These are phyloP conservation scores for Mya arenaria DNA, from an alignment of 1,140 invertebrate species.

Conservation along the genomic window DNA sequence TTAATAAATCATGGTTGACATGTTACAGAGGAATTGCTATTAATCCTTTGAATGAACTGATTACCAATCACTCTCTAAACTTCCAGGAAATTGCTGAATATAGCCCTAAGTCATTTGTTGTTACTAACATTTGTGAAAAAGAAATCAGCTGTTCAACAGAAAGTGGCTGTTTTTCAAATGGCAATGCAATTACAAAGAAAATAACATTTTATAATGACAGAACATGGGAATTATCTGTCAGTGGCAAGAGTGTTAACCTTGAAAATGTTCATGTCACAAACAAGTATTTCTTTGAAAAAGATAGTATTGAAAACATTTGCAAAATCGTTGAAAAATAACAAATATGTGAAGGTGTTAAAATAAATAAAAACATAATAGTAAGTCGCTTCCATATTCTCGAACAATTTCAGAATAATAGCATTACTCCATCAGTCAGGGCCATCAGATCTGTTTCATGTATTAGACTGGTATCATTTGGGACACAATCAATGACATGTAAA, in stretches of 20 bases:
- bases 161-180: slow-evolving; percentile 21
- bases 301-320: slow-evolving; percentile 11
- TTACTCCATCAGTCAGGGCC: too few relatives aligned
- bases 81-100: too few relatives aligned
- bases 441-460: too few relatives aligned
- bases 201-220: slow-evolving; percentile 6
- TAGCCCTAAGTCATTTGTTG: too few relatives aligned
- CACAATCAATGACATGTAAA: neutral
- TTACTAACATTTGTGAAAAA: too few relatives aligned
- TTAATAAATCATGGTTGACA: too few relatives aligned
- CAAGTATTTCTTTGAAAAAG: neutral
- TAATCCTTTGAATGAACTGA: too few relatives aligned
- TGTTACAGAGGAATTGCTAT: too few relatives aligned
- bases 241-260: slow-evolving; percentile 4
- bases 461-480: neutral
- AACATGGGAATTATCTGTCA: slow-evolving; percentile 1
- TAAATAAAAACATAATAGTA: neutral
- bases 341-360: neutral
- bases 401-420: too few relatives aligned
- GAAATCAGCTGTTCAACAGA: slow-evolving; percentile 16
- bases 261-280: slow-evolving; percentile 1
- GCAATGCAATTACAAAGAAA: neutral
- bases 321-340: slow-evolving; percentile 3
- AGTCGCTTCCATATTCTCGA: neutral
- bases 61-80: too few relatives aligned